Evolutionary conservation across 2,888 invertebrate genomes (phyloP), one percentile per base, ranked within the genome.

Genomic region (Nowickia ferox): DNA sequence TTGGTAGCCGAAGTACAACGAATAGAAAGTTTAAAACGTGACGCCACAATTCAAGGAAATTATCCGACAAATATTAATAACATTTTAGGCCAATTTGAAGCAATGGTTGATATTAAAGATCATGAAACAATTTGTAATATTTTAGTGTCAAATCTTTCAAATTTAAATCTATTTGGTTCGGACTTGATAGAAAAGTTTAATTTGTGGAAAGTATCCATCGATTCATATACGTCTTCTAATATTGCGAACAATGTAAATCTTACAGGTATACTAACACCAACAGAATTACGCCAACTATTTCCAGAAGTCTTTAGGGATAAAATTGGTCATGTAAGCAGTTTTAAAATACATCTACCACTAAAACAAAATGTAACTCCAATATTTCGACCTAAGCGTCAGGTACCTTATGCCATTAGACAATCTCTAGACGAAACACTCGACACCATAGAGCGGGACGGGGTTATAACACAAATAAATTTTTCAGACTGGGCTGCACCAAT

Each of bases 401-500:
- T 87, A n/a, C n/a, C 88, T 9, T 88, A 87, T 59, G 87, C 87
- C n/a, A 82, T 75, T 48, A 63, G 77, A 22, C 61, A 84, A 30
- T 44, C 79, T 4, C 74, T 88, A 22, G 86, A 85, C 42, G 48
- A 68, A 15, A 80, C 86, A 42, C 46, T n/a, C 5, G 15, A 80
- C 42, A 66, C 75, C 11, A 69, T 88, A 9, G 74, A 87, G 77
- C 42, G 69, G 1, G 51, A 68, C n/a, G 78, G 84, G 10, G 76
- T 87, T n/a, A 87, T 88, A 13, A 63, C 59, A 11, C 74, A 76
- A 51, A 76, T 86, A 15, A 85, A 87, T 74, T 88, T 19, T 55
- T 88, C 86, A 22, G 84, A 88, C 19, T 88, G 87, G 86, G 85
- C 88, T 19, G 87, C 88, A n/a, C n/a, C n/a, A n/a, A n/a, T n/a